These are phyloP conservation scores for Microhierax caerulescens DNA, from an alignment of 2,797 vertebrate species.

Conservation along the genomic window DNA sequence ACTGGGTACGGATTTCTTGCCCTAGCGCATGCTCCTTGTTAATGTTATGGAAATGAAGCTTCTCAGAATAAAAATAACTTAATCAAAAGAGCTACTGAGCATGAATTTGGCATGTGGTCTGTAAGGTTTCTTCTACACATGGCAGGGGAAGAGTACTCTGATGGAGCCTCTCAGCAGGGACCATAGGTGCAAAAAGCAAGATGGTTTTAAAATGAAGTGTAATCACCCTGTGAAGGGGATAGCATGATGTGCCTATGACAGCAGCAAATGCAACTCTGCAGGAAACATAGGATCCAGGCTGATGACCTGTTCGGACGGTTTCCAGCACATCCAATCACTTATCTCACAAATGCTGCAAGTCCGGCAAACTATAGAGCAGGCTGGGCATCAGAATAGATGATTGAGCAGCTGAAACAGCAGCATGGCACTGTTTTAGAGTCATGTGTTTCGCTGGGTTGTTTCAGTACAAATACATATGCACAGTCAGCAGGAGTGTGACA, in stretches of 20 bases:
- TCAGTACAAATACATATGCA: background rate
- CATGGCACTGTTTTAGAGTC: background rate
- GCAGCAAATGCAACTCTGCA: conserved; percentile 37
- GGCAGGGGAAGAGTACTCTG: background rate
- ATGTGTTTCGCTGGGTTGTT: conserved; percentile 30
- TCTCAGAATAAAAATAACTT: background rate
- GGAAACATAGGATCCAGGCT: background rate
- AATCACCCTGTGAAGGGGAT: background rate
- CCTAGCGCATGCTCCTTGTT: background rate
- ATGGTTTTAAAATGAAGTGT: background rate
- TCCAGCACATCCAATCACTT: conserved; percentile 34
- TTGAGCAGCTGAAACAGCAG: conserved; percentile 2
- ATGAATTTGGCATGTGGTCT: background rate
- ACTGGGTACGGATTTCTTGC: background rate
- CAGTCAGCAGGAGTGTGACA: conserved; percentile 29
- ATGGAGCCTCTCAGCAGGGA: background rate
- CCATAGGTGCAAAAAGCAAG: background rate
- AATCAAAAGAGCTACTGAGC: background rate
- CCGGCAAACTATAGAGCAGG: background rate
- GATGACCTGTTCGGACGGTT: conserved; percentile 12
- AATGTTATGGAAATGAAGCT: background rate
- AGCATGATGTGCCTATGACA: background rate
- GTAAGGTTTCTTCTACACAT: background rate
- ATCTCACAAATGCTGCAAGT: conserved; percentile 13
- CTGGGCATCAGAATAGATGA: conserved; percentile 37